Base-by-base conservation (phyloP, 2,888 invertebrate species). In the Ommatoiulus sabulosus region DNA sequence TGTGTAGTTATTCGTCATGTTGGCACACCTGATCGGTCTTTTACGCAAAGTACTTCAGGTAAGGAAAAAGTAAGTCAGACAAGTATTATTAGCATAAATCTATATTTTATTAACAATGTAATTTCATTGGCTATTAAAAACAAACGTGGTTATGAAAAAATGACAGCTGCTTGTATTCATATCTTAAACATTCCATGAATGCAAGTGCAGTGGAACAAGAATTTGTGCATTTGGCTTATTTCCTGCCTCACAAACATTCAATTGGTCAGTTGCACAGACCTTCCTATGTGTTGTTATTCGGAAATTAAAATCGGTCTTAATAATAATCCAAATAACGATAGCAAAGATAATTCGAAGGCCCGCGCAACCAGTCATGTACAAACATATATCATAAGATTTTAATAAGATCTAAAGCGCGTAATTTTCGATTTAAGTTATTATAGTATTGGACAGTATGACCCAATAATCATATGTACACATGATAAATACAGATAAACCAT, bases 21-120 rank as follows among this genome's bases (percentile, higher is more conserved):
- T 35, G 35, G 35, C 35, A 35, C 35, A 35, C 35, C 35, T 35
- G 35, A 35, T 35, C 35, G 35, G 35, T 35, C 35, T 35, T n/a
- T 35, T 35, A 35, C 35, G 35, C 35, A 35, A 35, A 35, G 35
- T 35, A 35, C 35, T 35, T 35, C 35, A 35, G 35, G 35, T 35
- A 35, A 35, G 2, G n/a, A 57, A 57, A 57, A 57, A 5, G n/a
- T n/a, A 57, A 24, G 35, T 35, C 15, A 80, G 10, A 24, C 80
- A 35, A 24, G 6, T 80, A 10, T 2, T 80, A 80, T 80, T 80
- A 80, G 80, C 80, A 80, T 24, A 80, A 80, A 80, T 80, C 80
- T 80, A 80, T 80, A 80, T 80, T 80, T 80, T 80, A 80, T 80
- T 80, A 80, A 80, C 80, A 80, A 80, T 80, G 80, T 80, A 80